Evolutionary conservation across 2,113 vertebrate species (phyloP).

Genomic region (Callipepla californica): DNA sequence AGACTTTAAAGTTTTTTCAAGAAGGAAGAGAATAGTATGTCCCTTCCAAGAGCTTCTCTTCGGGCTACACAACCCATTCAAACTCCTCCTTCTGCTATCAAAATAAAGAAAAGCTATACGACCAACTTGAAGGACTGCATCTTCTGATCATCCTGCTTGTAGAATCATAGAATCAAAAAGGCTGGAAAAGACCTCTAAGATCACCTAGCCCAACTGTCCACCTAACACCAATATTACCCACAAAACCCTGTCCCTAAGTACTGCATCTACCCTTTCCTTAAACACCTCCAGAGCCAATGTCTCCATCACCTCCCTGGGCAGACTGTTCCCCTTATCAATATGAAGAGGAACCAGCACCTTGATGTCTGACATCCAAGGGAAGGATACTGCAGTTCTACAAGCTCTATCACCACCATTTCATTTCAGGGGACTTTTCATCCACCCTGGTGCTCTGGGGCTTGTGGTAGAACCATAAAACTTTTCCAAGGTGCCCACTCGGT

Average conservation of each 20-base stretch:
- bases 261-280: too few species aligned
- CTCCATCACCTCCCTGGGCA: too few species aligned
- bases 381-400: background rate
- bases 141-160: background rate
- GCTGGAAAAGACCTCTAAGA: too few species aligned
- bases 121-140: background rate
- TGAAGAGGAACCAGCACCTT: background rate
- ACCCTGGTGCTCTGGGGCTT: background rate
- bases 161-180: too few species aligned
- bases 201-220: too few species aligned
- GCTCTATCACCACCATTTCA: accelerated
- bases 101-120: background rate
- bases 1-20: background rate
- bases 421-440: background rate
- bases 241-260: too few species aligned
- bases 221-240: too few species aligned
- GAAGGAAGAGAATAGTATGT: background rate
- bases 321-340: background rate
- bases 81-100: background rate
- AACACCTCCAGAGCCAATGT: too few species aligned
- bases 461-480: background rate
- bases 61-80: background rate
- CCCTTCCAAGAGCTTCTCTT: background rate
- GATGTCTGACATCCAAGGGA: background rate
- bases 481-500: background rate